Conservation (phyloP, 2,113 vertebrate species). For the Syngnathus typhle region DNA sequence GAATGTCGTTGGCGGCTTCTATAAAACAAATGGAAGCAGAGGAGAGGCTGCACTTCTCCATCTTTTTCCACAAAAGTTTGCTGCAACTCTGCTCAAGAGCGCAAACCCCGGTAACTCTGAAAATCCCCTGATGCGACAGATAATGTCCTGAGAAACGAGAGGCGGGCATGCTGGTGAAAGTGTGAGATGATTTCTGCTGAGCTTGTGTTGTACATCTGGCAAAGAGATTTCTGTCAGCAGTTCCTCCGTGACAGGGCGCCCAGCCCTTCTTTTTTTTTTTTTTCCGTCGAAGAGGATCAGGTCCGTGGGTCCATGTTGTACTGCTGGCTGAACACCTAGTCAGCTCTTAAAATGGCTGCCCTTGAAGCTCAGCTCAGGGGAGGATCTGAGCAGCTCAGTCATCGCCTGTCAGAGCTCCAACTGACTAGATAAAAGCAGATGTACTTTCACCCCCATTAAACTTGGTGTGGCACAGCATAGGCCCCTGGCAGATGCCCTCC, state of each 20-base stretch:
- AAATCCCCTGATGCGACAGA: constrained; percentile 45
- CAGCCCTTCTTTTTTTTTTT: constrained; percentile 55
- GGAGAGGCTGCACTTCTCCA: constrained; percentile 26
- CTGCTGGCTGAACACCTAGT: constrained; percentile 74
- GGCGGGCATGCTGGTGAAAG: constrained; percentile 42
- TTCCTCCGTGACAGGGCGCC: constrained; percentile 68
- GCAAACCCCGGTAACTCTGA: constrained; percentile 19
- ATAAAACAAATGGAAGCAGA: constrained; percentile 23
- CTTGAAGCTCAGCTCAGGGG: constrained; percentile 77
- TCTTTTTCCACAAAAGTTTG: constrained; percentile 17
- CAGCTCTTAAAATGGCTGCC: constrained; percentile 97
- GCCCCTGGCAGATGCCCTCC: constrained; percentile 62
- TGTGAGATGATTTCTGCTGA: constrained; percentile 63
- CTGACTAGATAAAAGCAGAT: constrained; percentile 85
- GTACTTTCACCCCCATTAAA: constrained; percentile 82
- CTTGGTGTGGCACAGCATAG: constrained; percentile 74
- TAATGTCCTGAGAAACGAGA: constrained; percentile 57
- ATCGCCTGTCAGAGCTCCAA: constrained; percentile 83
- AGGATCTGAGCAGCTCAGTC: constrained; percentile 88
- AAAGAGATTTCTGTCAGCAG: constrained; percentile 75
- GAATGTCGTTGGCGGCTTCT: constrained; percentile 55
- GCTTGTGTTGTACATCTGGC: constrained; percentile 69
- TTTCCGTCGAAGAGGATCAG: constrained; percentile 71
- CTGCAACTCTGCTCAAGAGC: constrained; percentile 20
- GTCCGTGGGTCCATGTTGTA: constrained; percentile 93